These are phyloP conservation scores for Pseudococcus longispinus DNA, from an alignment of 2,888 invertebrate species.

Conservation along the genomic window DNA sequence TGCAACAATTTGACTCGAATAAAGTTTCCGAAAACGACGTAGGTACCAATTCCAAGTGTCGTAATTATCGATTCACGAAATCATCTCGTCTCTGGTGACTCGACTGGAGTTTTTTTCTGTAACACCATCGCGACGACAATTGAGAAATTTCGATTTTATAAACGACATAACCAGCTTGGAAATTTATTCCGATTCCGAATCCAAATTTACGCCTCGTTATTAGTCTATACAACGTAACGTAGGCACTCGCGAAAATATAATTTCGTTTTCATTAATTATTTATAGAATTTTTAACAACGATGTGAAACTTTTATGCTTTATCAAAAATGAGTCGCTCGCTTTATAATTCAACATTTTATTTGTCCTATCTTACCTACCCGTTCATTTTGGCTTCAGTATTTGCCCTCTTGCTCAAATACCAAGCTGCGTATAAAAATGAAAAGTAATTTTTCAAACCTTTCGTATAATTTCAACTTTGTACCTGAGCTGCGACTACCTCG, in stretches of 20 bases:
- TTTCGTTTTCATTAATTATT: conserved; percentile 37
- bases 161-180: not conserved
- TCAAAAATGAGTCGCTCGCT: not conserved
- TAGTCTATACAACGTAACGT: not conserved
- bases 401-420: not conserved
- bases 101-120: not conserved
- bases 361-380: not conserved
- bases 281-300: conserved; percentile 32
- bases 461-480: too few species aligned
- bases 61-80: not conserved
- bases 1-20: not conserved
- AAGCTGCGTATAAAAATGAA: not conserved
- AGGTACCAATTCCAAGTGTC: not conserved
- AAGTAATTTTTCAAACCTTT: not conserved
- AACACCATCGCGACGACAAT: not conserved
- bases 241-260: not conserved
- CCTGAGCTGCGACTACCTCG: not conserved
- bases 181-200: not conserved
- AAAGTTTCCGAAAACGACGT: not conserved
- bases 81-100: not conserved
- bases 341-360: conserved; percentile 42
- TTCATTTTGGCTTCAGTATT: not conserved
- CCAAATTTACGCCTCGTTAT: not conserved
- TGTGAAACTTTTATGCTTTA: conserved; percentile 28
- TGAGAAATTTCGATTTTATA: not conserved